Evolutionary conservation across 2,888 invertebrate species (phyloP).

Genomic region (Bombyx huttoni): DNA sequence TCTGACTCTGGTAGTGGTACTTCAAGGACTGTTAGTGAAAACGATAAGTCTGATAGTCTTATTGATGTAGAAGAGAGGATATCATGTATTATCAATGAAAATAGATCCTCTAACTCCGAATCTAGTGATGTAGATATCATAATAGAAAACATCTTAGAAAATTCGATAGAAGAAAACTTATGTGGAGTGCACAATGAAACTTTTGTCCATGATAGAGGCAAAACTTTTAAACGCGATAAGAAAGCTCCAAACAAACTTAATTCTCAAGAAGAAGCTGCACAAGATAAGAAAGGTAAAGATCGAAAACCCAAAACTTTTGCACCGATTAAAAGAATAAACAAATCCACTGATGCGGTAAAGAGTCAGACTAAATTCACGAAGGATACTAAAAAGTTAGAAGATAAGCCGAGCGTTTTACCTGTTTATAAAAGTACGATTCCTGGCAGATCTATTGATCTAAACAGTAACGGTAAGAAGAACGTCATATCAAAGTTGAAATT

Average conservation of each 20-base stretch:
- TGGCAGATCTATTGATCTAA: constrained; percentile 32
- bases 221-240: constrained; percentile 45
- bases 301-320: constrained; percentile 42
- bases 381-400: constrained; percentile 28
- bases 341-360: constrained; percentile 43
- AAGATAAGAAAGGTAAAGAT: constrained; percentile 42
- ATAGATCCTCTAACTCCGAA: constrained; percentile 61
- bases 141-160: constrained; percentile 47
- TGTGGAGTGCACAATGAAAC: constrained; percentile 34
- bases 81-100: constrained; percentile 61
- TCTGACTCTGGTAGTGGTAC: constrained; percentile 60
- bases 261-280: constrained; percentile 20
- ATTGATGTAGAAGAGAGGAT: constrained; percentile 62
- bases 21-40: constrained; percentile 44
- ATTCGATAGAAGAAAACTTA: constrained; percentile 29
- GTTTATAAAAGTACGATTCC: constrained; percentile 47
- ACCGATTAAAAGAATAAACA: constrained; percentile 46
- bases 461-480: constrained; percentile 39
- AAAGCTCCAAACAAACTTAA: constrained; percentile 27
- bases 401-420: constrained; percentile 49
- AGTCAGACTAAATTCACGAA: constrained; percentile 27
- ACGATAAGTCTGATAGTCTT: constrained; percentile 47
- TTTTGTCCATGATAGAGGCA: constrained; percentile 36
- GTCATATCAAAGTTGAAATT: constrained; percentile 46
- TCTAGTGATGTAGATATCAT: constrained; percentile 56